These are phyloP conservation scores for Eulemur macaco DNA, from an alignment of 2,113 vertebrate genomes.

Conservation along the genomic window DNA sequence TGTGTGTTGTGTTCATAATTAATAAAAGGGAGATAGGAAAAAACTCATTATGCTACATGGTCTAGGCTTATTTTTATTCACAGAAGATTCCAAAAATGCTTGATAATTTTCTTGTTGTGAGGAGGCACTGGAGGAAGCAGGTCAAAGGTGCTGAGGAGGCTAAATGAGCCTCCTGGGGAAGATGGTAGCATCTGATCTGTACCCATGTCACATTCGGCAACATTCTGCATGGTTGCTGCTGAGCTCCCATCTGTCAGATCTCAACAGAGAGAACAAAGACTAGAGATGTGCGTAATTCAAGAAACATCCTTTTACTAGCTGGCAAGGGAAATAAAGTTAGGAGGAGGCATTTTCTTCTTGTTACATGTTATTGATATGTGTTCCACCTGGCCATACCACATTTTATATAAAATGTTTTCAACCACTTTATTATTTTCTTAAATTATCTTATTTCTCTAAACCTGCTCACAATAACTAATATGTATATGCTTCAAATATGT, in stretches of 20 bases:
- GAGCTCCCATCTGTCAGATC: neutral
- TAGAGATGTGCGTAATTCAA: neutral
- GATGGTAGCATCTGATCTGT: neutral
- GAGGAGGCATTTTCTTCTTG: neutral
- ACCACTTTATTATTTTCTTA: neutral
- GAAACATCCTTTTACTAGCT: neutral
- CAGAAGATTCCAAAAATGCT: neutral
- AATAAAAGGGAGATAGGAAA: neutral
- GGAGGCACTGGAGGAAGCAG: neutral
- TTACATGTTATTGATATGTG: neutral
- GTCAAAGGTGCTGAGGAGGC: neutral
- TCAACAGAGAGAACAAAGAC: constrained; percentile 3
- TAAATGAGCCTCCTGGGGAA: neutral
- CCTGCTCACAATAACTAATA: neutral
- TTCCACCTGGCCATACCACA: neutral
- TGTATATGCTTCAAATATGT: neutral
- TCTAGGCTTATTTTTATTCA: neutral
- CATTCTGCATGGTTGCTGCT: neutral
- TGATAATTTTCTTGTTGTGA: neutral
- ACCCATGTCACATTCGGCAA: neutral
- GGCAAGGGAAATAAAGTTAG: neutral
- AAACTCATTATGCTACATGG: accelerated
- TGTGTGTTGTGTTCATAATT: neutral
- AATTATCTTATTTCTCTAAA: constrained; percentile 1
- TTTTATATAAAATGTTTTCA: neutral